phyloP scores from a whole-genome alignment of 2,888 invertebrate species.

The Pheosia tremula region DNA sequence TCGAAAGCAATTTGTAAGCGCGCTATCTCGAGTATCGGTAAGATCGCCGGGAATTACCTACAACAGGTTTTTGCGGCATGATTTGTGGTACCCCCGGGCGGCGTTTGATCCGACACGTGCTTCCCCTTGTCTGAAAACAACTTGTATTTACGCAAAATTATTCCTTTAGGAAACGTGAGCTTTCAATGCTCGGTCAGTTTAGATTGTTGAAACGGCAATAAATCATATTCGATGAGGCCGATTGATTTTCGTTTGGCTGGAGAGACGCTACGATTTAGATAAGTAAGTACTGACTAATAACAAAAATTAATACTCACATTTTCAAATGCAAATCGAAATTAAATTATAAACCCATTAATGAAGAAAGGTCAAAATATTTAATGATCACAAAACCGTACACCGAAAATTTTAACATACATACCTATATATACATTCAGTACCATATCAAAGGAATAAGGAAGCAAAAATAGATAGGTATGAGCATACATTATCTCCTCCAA shows the following conservation, averaged over 20 bases:
- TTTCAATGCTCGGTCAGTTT: constrained; percentile 19
- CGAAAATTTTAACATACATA: too few relatives aligned
- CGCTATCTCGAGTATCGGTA: constrained; percentile 70
- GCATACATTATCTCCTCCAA: constrained; percentile 36
- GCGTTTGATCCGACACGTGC: constrained; percentile 75
- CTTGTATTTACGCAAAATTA: constrained; percentile 73
- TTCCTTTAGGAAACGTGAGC: constrained; percentile 53
- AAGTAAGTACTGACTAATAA: neutral
- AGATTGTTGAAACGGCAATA: constrained; percentile 19
- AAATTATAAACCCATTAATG: too few relatives aligned
- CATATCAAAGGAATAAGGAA: constrained; percentile 15
- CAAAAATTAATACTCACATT: too few relatives aligned
- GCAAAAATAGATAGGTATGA: constrained; percentile 22
- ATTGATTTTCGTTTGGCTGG: constrained; percentile 9
- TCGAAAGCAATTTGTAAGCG: constrained; percentile 77
- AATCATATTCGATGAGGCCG: constrained; percentile 6
- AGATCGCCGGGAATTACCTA: constrained; percentile 76
- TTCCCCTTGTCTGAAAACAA: constrained; percentile 67
- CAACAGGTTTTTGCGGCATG: constrained; percentile 81
- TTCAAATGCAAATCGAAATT: too few relatives aligned
- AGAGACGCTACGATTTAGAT: constrained; percentile 7
- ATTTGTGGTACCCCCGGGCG: constrained; percentile 79
- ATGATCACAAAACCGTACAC: too few relatives aligned
- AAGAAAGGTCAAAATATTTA: too few relatives aligned
- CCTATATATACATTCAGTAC: neutral